These are phyloP conservation scores for Ceratosolen fusciceps DNA, from an alignment of 1,140 invertebrate species.

Conservation along the genomic window DNA sequence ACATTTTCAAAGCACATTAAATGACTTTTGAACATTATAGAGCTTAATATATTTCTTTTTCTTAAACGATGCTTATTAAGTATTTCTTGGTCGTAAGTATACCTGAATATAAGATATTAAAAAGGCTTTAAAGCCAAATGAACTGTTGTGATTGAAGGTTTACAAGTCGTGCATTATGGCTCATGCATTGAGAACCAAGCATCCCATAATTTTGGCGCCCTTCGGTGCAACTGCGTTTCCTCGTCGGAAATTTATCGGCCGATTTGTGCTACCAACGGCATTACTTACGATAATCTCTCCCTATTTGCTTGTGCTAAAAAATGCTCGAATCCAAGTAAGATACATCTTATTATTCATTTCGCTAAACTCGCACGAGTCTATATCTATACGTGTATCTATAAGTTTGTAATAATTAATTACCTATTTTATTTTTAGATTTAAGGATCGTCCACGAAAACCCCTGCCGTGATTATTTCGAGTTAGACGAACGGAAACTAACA, in stretches of 20 bases:
- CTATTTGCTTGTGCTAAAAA: conserved; percentile 26
- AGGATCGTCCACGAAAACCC: conserved; percentile 7
- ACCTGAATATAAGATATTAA: no score
- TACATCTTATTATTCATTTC: neutral
- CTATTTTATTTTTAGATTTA: conserved; percentile 22
- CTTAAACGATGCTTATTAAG: no score
- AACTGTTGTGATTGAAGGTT: neutral
- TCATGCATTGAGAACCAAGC: neutral
- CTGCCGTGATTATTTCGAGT: neutral
- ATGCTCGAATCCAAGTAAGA: conserved; percentile 20
- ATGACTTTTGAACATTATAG: no score
- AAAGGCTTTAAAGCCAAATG: no score
- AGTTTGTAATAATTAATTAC: neutral
- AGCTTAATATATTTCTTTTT: no score
- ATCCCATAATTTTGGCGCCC: conserved; percentile 23
- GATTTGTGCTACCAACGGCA: conserved; percentile 21
- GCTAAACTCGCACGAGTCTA: neutral
- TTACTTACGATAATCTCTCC: conserved; percentile 23
- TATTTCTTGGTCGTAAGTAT: no score
- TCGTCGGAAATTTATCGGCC: conserved; percentile 12
- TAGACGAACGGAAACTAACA: conserved; percentile 17
- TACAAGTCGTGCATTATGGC: conserved; percentile 16
- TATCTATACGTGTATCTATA: neutral
- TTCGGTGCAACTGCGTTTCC: neutral
- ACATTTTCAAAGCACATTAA: no score